These are phyloP conservation scores for Lysandra bellargus DNA, from an alignment of 2,888 invertebrate genomes.

Conservation along the genomic window DNA sequence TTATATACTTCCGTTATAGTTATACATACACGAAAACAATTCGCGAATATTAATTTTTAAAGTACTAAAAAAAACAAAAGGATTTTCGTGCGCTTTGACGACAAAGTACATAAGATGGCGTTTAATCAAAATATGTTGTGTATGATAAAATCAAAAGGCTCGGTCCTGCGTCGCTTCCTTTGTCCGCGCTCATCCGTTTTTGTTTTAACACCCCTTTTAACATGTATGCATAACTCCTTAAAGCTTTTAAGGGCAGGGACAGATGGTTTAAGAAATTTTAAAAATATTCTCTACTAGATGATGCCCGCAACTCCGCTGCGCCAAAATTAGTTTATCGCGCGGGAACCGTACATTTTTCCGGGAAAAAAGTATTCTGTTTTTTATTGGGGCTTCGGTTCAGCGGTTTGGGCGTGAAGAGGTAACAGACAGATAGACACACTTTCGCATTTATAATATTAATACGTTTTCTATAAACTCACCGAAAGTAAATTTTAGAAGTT, in stretches of 20 bases:
- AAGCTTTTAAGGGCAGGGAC: slow-evolving; percentile 46
- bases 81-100: slow-evolving; percentile 32
- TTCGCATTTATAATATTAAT: no score
- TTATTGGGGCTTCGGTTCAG: no score
- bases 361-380: no score
- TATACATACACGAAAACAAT: not conserved
- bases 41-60: slow-evolving; percentile 14
- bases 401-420: no score
- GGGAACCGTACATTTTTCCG: no score
- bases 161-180: slow-evolving; percentile 71
- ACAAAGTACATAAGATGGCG: slow-evolving; percentile 48
- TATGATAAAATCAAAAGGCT: slow-evolving; percentile 71
- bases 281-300: not conserved
- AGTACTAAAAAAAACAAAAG: slow-evolving; percentile 22
- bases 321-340: no score
- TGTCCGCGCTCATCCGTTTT: slow-evolving; percentile 78
- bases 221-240: slow-evolving; percentile 69
- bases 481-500: no score
- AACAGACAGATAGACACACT: no score
- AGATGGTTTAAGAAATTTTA: slow-evolving; percentile 8
- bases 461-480: no score
- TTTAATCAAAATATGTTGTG: slow-evolving; percentile 78
- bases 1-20: not conserved
- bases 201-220: slow-evolving; percentile 80
- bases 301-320: no score